Evolutionary conservation across 2,797 vertebrate species (phyloP).

Genomic region (Schizopygopsis malacanthus): DNA sequence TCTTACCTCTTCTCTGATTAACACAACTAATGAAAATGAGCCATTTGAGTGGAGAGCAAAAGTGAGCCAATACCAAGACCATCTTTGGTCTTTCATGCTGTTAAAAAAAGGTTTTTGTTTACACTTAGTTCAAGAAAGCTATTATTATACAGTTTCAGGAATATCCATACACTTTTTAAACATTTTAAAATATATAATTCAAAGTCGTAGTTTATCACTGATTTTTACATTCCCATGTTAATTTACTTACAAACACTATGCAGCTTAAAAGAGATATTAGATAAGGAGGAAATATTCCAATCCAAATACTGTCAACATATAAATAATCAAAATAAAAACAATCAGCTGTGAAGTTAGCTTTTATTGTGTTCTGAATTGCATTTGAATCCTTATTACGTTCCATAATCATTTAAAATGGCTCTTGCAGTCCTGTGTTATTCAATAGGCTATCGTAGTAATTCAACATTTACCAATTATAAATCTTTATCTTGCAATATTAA

Average conservation of each 20-base stretch:
- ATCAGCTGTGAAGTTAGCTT: conserved; percentile 28
- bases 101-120: conserved; percentile 20
- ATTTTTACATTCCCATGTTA: not conserved
- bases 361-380: not conserved
- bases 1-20: conserved; percentile 13
- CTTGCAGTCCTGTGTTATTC: not conserved
- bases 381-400: not conserved
- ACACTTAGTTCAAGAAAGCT: conserved; percentile 38
- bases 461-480: not conserved
- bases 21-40: conserved; percentile 16
- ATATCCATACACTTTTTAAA: not conserved
- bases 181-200: not conserved
- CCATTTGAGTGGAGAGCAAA: conserved; percentile 1
- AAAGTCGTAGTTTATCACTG: not conserved
- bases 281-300: not conserved
- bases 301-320: not conserved
- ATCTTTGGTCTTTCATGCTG: not conserved
- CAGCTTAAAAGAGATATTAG: not conserved
- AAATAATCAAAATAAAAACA: not conserved
- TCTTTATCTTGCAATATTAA: not conserved
- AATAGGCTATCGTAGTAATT: not conserved
- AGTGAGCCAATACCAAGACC: conserved; percentile 25
- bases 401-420: not conserved
- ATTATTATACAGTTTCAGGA: conserved; percentile 4
- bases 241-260: not conserved